phyloP scores from a whole-genome alignment of 2,113 vertebrate species.

The Lathamus discolor region DNA sequence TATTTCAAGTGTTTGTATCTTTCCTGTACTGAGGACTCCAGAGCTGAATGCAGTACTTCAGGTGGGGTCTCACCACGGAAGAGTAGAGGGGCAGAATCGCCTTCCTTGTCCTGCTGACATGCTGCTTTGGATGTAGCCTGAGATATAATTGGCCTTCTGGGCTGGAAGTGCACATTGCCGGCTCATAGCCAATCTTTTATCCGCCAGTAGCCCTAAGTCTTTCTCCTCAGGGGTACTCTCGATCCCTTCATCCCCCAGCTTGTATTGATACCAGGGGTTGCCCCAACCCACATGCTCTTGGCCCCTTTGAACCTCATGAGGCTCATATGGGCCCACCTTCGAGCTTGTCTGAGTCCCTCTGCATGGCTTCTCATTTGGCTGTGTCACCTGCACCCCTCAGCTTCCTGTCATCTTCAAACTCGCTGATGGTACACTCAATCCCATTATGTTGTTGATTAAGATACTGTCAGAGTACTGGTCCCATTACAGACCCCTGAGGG shows the following conservation, averaged over 20 bases:
- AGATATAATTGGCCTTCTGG: neutral
- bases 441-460: neutral
- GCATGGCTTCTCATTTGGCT: neutral
- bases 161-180: neutral
- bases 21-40: neutral
- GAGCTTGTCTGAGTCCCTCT: neutral
- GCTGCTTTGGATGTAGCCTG: neutral
- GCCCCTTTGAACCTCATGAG: neutral
- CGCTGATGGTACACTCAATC: neutral
- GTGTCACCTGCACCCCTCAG: neutral
- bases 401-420: neutral
- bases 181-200: neutral
- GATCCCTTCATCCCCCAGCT: neutral
- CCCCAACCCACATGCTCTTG: neutral
- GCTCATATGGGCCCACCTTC: neutral
- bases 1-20: neutral
- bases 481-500: neutral
- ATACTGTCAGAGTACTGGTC: neutral
- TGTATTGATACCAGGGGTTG: neutral
- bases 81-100: neutral
- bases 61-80: neutral
- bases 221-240: neutral
- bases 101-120: neutral
- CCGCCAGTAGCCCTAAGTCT: neutral
- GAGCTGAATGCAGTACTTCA: neutral